phyloP scores from a whole-genome alignment of 2,797 vertebrate genomes.

The Acipenser ruthenus region DNA sequence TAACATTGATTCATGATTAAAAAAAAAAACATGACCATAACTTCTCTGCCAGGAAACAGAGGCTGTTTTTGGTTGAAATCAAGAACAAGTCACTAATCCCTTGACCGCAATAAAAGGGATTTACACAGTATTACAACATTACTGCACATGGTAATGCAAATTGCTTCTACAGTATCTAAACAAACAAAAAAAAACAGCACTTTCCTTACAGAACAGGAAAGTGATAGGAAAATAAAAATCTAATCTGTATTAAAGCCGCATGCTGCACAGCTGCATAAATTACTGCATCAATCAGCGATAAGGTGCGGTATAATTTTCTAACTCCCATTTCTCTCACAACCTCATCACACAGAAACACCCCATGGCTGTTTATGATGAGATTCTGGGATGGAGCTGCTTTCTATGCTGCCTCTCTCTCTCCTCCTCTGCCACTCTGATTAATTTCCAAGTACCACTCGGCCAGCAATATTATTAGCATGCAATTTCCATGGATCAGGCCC shows the following conservation, averaged over 20 bases:
- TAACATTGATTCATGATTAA: no score
- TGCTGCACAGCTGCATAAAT: conserved; percentile 58
- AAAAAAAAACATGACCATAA: no score
- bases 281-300: conserved; percentile 66
- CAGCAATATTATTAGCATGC: conserved; percentile 69
- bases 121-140: no score
- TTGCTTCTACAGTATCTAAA: no score
- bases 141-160: no score
- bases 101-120: no score
- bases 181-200: conserved; percentile 1
- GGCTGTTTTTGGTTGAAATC: no score
- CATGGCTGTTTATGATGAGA: conserved; percentile 72
- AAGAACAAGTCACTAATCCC: no score
- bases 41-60: no score
- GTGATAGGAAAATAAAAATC: conserved; percentile 32
- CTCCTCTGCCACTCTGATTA: conserved; percentile 56
- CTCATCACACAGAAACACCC: conserved; percentile 69
- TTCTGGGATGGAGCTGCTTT: no score
- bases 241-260: conserved; percentile 50
- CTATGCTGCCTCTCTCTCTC: conserved; percentile 17
- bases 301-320: conserved; percentile 68
- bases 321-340: conserved; percentile 59
- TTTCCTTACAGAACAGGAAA: conserved; percentile 31
- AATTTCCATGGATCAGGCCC: conserved; percentile 68
- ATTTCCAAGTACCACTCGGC: conserved; percentile 66